Percentiles rank a stretch among this genome's conserved stretches.
Conservation (phyloP, 37 sponge, comb jelly and placozoan species). For the Hormiphora californensis region DNA sequence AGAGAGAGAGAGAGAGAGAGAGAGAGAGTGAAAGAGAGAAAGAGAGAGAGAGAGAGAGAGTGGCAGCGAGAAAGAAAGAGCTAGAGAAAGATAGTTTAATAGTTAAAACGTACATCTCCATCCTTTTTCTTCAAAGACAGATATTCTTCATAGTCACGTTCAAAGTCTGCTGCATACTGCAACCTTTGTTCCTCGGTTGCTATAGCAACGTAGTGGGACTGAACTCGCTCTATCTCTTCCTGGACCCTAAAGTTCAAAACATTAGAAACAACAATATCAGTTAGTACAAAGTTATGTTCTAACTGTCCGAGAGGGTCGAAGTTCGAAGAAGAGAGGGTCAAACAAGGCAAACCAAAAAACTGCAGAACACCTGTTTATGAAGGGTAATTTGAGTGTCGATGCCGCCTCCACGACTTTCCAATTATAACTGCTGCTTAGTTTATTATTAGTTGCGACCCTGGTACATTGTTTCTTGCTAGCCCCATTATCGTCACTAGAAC, state of each 20-base stretch:
- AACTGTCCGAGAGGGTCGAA: neutral
- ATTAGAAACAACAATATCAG: neutral
- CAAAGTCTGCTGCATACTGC: slow-evolving; percentile 24
- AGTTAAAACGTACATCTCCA: neutral
- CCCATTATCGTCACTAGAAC: neutral
- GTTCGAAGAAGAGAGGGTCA: too few relatives aligned
- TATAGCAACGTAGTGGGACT: neutral
- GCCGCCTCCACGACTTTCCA: too few relatives aligned
- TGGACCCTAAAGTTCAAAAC: neutral
- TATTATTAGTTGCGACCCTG: too few relatives aligned
- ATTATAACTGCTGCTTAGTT: too few relatives aligned
- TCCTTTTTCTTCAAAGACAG: neutral
- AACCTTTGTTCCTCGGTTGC: neutral
- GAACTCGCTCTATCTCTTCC: slow-evolving; percentile 9
- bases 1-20: too few relatives aligned
- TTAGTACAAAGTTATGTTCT: neutral
- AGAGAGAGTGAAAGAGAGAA: too few relatives aligned
- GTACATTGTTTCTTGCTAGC: neutral
- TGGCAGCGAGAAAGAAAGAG: too few relatives aligned
- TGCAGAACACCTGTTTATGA: neutral
- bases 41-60: too few relatives aligned
- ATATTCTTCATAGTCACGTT: slow-evolving; percentile 3
- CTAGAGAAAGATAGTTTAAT: too few relatives aligned
- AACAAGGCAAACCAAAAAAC: neutral
- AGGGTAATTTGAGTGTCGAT: neutral